Percentiles rank a stretch among this genome's conserved stretches.
These are phyloP conservation scores for Artibeus jamaicensis DNA, from an alignment of 2,797 vertebrate genomes.

Conservation along the genomic window DNA sequence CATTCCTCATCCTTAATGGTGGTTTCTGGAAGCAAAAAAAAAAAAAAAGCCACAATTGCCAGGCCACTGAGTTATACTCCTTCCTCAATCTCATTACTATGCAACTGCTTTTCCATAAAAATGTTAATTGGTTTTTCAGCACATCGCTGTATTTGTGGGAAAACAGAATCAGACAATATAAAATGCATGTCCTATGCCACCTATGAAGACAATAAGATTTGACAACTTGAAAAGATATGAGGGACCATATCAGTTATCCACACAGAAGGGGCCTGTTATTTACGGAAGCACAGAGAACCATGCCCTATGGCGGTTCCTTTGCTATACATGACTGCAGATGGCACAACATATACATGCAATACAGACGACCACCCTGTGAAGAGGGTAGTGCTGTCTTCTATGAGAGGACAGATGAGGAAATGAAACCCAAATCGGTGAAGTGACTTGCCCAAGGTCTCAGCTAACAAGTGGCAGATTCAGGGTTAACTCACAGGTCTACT, in stretches of 20 bases:
- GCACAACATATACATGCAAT: background rate
- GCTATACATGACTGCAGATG: background rate
- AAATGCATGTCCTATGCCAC: background rate
- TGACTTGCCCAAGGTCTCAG: background rate
- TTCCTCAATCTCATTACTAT: background rate
- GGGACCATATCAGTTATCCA: background rate
- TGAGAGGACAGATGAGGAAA: background rate
- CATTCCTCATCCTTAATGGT: constrained; percentile 13
- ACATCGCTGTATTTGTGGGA: background rate
- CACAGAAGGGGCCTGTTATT: background rate
- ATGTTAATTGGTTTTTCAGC: constrained; percentile 33
- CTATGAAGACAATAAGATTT: background rate
- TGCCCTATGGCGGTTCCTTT: background rate
- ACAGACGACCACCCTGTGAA: background rate
- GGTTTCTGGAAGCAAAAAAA: constrained; percentile 52
- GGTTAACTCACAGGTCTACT: background rate
- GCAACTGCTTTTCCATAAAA: background rate
- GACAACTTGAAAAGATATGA: background rate
- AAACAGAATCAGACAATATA: constrained; percentile 22
- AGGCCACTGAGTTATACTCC: background rate
- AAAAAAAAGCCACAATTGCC: background rate
- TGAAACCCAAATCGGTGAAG: background rate
- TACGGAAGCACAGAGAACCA: background rate
- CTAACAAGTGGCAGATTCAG: background rate
- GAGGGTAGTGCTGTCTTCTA: background rate